Conservation (phyloP, 2,113 vertebrate species). For the Halcyon senegalensis region DNA sequence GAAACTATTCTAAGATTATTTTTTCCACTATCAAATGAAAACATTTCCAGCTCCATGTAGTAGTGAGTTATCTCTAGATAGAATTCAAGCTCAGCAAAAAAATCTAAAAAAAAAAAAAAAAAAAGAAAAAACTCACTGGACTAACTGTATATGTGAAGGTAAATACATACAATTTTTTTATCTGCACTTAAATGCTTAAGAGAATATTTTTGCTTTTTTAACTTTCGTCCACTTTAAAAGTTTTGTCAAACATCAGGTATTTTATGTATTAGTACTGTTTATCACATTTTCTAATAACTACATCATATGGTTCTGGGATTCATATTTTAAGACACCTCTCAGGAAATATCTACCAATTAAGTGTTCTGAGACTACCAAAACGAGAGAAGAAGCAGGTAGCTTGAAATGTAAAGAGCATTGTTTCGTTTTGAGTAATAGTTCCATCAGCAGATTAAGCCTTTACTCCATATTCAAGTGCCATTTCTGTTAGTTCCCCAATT, state of each 20-base stretch:
- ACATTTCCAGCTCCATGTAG: background rate
- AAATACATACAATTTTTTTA: background rate
- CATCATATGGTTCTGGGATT: background rate
- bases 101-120: background rate
- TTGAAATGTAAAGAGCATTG: background rate
- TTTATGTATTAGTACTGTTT: background rate
- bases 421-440: background rate
- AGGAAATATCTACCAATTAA: background rate
- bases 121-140: background rate
- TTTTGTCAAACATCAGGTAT: background rate
- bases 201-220: background rate
- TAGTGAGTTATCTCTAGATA: background rate
- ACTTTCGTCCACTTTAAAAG: background rate
- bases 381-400: background rate
- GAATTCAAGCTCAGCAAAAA: background rate
- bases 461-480: background rate
- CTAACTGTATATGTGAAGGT: background rate
- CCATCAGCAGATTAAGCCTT: background rate
- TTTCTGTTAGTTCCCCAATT: background rate
- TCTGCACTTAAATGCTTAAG: background rate
- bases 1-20: background rate
- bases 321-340: background rate
- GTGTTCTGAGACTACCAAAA: background rate
- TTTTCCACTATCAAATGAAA: background rate
- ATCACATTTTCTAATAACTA: background rate